Evolutionary conservation across 2,113 vertebrate genomes (phyloP).

Genomic region (Archocentrus centrarchus): DNA sequence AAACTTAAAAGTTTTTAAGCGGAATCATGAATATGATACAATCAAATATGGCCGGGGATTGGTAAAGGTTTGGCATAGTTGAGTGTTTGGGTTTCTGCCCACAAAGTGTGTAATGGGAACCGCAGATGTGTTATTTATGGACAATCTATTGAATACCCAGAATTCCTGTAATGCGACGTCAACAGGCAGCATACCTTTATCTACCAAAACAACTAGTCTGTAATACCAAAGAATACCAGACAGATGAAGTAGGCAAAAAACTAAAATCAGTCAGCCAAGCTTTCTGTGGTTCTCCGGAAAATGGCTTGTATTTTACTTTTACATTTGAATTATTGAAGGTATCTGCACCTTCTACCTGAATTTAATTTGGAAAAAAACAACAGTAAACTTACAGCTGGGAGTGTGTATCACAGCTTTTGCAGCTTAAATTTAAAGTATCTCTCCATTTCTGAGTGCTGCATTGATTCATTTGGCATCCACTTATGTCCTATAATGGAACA

Average conservation of each 20-base stretch:
- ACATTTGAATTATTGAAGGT: background rate
- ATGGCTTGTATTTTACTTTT: background rate
- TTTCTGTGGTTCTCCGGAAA: background rate
- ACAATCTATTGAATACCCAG: conserved; percentile 33
- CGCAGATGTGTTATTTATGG: conserved; percentile 22
- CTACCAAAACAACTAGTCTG: conserved; percentile 34
- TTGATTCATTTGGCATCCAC: conserved; percentile 61
- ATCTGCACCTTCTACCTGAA: background rate
- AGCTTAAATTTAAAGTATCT: conserved; percentile 23
- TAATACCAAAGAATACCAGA: conserved; percentile 19
- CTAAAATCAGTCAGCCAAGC: background rate
- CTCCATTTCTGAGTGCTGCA: conserved; percentile 31
- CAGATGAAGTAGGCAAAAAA: conserved; percentile 14
- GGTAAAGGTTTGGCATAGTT: background rate
- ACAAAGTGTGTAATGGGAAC: background rate
- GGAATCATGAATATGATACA: background rate
- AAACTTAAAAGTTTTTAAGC: background rate
- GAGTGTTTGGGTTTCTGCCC: background rate
- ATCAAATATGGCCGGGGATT: background rate
- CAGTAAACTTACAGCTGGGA: background rate
- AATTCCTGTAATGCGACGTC: conserved; percentile 56
- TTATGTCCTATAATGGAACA: conserved; percentile 51
- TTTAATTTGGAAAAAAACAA: conserved; percentile 13
- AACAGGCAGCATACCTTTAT: no score
- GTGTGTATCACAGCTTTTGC: conserved; percentile 14